Evolutionary conservation across 2,113 vertebrate genomes (phyloP), one percentile per base, ranked within the genome.

Genomic region (Morone chrysops): DNA sequence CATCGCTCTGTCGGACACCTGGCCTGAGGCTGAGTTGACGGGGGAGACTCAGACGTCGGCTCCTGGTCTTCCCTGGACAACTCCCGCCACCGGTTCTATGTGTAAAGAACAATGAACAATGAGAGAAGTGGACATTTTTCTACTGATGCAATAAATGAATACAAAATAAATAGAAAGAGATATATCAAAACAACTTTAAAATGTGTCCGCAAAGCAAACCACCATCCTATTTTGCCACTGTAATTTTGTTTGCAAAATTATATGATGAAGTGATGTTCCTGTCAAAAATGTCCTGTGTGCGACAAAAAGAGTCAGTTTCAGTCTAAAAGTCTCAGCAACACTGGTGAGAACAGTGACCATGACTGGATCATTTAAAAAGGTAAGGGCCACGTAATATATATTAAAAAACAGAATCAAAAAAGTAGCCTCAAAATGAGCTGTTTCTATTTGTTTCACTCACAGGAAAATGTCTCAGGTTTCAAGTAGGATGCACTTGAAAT

Each of bases 11-110:
- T 86, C 5, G 90, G 89, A 90, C 90, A 86, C 93, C 89, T 95
- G 71, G 86, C 41, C 82, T 90, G 88, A 10, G 92, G 88, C 78
- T 92, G 91, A 20, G 85, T 0, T 0, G 89, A 80, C 2, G 89
- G 84, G 17, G 96, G 95, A 60, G 94, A 94, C 88, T 96, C 96
- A 0, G 93, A 94, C 80, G 83, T 82, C 25, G 96, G 95, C 1
- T 92, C 95, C 85, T 97, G 93, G 74, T 98, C 97, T 93, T 98
- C 97, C 74, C 94, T 96, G 83, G 97, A 98, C 76, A 97, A 95
- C 90, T 96, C 96, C 83, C 94, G 96, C 97, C 96, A 96, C 17
- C 60, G 95, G 91, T 96, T 96, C 97, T 98, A 86, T 6, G 36
- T 22, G 1, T 66, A 14, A 41, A 10, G 20, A 38, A 40, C 16